A percentile compares a stretch with the other conserved stretches of the same genome.
Evolutionary conservation across 2,888 invertebrate genomes (phyloP).

Genomic region (Frankliniella intonsa): DNA sequence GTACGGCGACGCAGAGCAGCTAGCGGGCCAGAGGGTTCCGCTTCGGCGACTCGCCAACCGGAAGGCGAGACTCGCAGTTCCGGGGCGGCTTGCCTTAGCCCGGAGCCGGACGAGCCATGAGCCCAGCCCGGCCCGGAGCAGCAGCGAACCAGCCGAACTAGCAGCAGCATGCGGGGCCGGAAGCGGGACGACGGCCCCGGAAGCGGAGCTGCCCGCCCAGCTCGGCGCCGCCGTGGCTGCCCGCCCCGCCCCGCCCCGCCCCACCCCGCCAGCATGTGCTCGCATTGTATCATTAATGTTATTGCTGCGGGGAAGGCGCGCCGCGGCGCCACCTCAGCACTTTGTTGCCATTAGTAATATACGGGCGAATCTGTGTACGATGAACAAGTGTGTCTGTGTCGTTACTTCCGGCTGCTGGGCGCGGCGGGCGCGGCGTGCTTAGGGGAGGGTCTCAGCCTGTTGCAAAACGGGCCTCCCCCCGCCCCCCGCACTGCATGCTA

Average conservation of each 20-base stretch:
- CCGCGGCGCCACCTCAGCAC: too few species aligned
- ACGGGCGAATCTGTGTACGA: too few species aligned
- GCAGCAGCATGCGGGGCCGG: neutral
- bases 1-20: neutral
- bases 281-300: neutral
- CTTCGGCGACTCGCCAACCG: slow-evolving; percentile 13
- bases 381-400: too few species aligned
- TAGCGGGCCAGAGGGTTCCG: neutral
- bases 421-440: too few species aligned
- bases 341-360: too few species aligned
- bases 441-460: too few species aligned
- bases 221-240: neutral
- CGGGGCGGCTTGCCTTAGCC: neutral
- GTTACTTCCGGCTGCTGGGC: too few species aligned
- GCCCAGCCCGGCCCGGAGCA: neutral
- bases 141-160: neutral
- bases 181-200: neutral
- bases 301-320: neutral
- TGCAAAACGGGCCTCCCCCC: neutral
- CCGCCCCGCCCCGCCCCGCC: neutral
- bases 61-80: neutral
- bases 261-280: neutral
- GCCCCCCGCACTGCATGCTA: neutral
- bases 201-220: neutral
- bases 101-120: neutral